phyloP scores from a whole-genome alignment of 2,797 vertebrate species.

The Pseudopleuronectes americanus region DNA sequence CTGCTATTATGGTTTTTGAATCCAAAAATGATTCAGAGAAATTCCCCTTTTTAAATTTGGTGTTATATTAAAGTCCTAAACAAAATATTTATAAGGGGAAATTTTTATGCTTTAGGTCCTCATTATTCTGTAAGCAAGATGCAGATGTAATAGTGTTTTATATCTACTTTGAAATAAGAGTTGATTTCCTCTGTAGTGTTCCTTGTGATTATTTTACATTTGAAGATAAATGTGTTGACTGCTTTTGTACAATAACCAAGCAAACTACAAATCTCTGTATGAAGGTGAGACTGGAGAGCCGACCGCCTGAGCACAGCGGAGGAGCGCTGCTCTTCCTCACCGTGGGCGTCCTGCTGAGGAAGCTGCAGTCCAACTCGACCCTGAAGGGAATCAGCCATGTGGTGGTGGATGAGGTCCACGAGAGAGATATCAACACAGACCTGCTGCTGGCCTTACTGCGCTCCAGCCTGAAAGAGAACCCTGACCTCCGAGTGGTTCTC shows the following conservation, averaged over 20 bases:
- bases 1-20: no score
- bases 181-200: no score
- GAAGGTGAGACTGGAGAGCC: slow-evolving; percentile 94
- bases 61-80: no score
- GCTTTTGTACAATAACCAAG: background rate
- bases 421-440: slow-evolving; percentile 96
- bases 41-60: no score
- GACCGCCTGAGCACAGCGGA: slow-evolving; percentile 87
- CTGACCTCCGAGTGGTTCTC: slow-evolving; percentile 88
- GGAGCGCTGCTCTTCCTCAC: slow-evolving; percentile 97
- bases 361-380: slow-evolving; percentile 91
- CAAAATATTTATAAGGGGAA: no score
- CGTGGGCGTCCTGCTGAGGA: slow-evolving; percentile 92
- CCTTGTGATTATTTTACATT: background rate
- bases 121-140: no score
- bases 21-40: no score
- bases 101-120: no score
- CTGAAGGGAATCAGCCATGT: slow-evolving; percentile 94
- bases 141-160: no score
- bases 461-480: slow-evolving; percentile 86
- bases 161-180: no score
- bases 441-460: slow-evolving; percentile 94
- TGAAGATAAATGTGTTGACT: background rate
- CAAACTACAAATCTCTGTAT: background rate
- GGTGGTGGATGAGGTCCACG: slow-evolving; percentile 96